A percentile compares a stretch with the other conserved stretches of the same genome.
These are phyloP conservation scores for Xylota segnis DNA, from an alignment of 2,888 invertebrate genomes.

Conservation along the genomic window DNA sequence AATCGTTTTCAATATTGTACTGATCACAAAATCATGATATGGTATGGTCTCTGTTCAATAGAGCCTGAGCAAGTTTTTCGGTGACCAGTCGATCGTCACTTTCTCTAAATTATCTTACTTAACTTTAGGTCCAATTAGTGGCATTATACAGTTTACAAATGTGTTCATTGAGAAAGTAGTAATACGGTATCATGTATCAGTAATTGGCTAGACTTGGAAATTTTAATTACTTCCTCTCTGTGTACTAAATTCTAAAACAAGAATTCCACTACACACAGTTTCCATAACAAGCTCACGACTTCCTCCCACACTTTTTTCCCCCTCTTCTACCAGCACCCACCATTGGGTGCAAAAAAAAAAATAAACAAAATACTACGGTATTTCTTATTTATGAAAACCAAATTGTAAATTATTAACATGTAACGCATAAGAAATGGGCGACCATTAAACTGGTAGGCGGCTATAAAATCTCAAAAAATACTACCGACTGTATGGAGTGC, in stretches of 20 bases:
- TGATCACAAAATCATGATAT: too few relatives aligned
- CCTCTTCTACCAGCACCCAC: constrained; percentile 2
- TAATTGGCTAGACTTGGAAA: not conserved
- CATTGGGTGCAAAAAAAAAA: not conserved
- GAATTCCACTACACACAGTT: constrained; percentile 15
- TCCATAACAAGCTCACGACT: constrained; percentile 11
- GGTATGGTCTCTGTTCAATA: too few relatives aligned
- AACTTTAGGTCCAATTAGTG: too few relatives aligned
- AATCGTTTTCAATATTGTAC: too few relatives aligned
- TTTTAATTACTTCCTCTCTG: constrained; percentile 19
- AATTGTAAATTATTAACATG: constrained; percentile 85
- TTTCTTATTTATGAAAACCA: constrained; percentile 84
- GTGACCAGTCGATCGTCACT: too few relatives aligned
- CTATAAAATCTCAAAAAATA: constrained; percentile 69
- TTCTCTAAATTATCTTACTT: too few relatives aligned
- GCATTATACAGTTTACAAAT: too few relatives aligned
- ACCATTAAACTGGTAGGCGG: constrained; percentile 73
- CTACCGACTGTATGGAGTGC: constrained; percentile 40
- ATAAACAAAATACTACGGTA: constrained; percentile 2
- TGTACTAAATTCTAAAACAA: constrained; percentile 1
- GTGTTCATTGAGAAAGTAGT: too few relatives aligned
- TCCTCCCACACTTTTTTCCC: too few relatives aligned
- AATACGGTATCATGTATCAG: not conserved
- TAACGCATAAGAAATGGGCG: constrained; percentile 82
- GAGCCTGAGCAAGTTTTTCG: too few relatives aligned